These are phyloP conservation scores for Cydia strobilella DNA, from an alignment of 1,140 invertebrate genomes.

Conservation along the genomic window DNA sequence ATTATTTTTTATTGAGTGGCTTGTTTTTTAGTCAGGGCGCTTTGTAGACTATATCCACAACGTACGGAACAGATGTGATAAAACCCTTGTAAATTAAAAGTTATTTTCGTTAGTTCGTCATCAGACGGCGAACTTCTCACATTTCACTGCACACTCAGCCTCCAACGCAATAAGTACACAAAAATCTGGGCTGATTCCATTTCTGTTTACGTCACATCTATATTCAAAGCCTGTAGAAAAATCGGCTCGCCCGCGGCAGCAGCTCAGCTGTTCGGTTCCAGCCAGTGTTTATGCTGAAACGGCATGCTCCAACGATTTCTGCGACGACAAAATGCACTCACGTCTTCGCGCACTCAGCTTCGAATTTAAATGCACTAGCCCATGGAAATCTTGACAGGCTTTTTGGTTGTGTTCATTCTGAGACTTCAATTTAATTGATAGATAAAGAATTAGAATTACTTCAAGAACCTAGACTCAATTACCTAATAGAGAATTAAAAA, in stretches of 20 bases:
- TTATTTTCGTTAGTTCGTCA: background rate
- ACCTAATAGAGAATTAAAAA: too few relatives aligned
- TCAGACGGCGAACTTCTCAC: background rate
- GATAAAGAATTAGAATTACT: background rate
- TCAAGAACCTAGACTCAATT: background rate
- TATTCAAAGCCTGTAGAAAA: constrained; percentile 32
- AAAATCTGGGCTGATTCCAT: constrained; percentile 16
- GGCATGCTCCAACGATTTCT: constrained; percentile 54
- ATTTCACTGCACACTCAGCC: background rate
- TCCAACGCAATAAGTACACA: background rate
- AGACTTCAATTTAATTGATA: too few relatives aligned
- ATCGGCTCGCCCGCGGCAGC: background rate
- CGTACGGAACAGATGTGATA: too few relatives aligned
- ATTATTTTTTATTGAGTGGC: too few relatives aligned
- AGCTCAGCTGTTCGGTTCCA: constrained; percentile 49
- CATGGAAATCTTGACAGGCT: constrained; percentile 26
- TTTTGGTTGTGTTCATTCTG: background rate
- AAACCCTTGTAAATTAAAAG: too few relatives aligned
- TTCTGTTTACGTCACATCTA: constrained; percentile 28
- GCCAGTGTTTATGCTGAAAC: constrained; percentile 54
- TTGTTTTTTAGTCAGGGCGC: too few relatives aligned
- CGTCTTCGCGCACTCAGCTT: constrained; percentile 52
- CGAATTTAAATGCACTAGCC: constrained; percentile 54
- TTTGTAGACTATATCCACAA: too few relatives aligned
- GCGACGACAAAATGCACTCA: constrained; percentile 72